These are phyloP conservation scores for Dermatemys mawii DNA, from an alignment of 2,113 vertebrate species.

Conservation along the genomic window DNA sequence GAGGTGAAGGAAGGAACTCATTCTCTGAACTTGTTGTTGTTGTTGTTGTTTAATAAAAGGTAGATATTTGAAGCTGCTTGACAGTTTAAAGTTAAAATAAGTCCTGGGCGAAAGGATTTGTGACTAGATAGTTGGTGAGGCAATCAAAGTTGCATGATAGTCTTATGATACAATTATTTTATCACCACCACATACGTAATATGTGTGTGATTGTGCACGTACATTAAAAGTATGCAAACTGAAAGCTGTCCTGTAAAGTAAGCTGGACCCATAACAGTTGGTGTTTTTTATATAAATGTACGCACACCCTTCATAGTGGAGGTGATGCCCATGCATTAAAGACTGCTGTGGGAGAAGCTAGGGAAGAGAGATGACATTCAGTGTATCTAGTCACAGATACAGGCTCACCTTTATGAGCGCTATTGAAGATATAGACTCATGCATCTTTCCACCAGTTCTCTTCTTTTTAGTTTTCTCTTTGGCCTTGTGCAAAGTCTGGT, in stretches of 20 bases:
- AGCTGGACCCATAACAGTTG: not conserved
- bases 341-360: not conserved
- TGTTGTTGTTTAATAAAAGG: too few relatives aligned
- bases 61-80: not conserved
- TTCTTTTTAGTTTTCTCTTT: not conserved
- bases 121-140: not conserved
- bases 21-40: too few relatives aligned
- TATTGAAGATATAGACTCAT: not conserved
- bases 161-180: too few relatives aligned
- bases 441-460: not conserved
- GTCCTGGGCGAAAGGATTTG: accelerated
- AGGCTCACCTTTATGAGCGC: not conserved
- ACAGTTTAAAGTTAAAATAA: not conserved
- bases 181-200: not conserved
- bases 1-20: not conserved
- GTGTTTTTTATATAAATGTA: not conserved
- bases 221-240: not conserved
- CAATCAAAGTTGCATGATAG: not conserved
- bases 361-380: not conserved
- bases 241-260: not conserved
- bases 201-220: not conserved
- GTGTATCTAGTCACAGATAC: not conserved
- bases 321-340: not conserved
- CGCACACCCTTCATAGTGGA: not conserved
- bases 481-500: not conserved